Conservation (phyloP, 2,888 invertebrate genomes). For the Ischnura elegans region DNA sequence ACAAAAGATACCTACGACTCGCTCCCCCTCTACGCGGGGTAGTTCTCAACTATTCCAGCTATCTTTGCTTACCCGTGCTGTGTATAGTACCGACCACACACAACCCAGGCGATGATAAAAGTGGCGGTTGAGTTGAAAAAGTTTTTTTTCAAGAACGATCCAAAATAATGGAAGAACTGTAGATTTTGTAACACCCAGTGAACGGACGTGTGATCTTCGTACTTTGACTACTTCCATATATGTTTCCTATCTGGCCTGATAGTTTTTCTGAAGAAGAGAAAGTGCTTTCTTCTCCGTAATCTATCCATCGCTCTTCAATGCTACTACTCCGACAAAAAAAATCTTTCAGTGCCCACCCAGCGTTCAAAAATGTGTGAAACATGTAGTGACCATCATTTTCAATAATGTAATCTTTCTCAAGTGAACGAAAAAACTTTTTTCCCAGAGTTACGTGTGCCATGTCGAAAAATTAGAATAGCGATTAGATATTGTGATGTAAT, state of each 20-base stretch:
- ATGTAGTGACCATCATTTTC: too few relatives aligned
- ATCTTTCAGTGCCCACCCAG: too few relatives aligned
- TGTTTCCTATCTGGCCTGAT: not conserved
- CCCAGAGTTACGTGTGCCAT: not conserved
- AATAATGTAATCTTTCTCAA: not conserved
- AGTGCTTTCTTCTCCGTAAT: too few relatives aligned
- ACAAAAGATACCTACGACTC: not conserved
- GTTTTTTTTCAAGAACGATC: not conserved
- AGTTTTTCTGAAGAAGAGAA: not conserved
- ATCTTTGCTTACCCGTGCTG: not conserved
- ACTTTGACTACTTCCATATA: not conserved
- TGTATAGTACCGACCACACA: not conserved
- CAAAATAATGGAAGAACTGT: not conserved
- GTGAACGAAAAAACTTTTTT: not conserved
- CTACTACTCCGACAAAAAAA: too few relatives aligned
- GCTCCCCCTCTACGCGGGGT: not conserved
- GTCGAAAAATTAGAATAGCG: not conserved
- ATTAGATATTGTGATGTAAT: not conserved
- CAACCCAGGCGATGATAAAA: conserved; percentile 50
- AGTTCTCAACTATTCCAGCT: not conserved
- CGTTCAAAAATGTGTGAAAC: too few relatives aligned
- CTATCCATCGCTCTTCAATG: too few relatives aligned
- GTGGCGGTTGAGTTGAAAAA: not conserved
- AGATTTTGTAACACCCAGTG: not conserved
- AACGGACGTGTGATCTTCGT: not conserved